Conservation (phyloP, 1,140 invertebrate genomes). For the Zaprionus lachaisei region DNA sequence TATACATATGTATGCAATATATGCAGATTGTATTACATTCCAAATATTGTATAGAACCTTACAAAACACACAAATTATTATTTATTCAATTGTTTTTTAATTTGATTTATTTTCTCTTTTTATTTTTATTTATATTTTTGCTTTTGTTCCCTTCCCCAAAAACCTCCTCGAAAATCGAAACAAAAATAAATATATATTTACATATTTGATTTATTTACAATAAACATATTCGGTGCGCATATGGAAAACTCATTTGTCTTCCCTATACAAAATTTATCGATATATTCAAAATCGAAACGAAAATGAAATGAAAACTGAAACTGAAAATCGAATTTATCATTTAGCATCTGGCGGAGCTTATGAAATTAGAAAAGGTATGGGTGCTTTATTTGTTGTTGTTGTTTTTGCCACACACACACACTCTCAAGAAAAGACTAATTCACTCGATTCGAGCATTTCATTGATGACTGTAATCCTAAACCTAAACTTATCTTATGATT, state of each 20-base stretch:
- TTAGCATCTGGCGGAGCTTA: slow-evolving; percentile 83
- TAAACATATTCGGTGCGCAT: slow-evolving; percentile 65
- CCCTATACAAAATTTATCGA: slow-evolving; percentile 48
- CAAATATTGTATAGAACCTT: slow-evolving; percentile 30
- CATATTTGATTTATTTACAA: slow-evolving; percentile 27
- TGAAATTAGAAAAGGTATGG: slow-evolving; percentile 84
- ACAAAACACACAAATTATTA: slow-evolving; percentile 16
- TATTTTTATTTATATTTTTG: slow-evolving; percentile 25
- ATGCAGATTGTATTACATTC: slow-evolving; percentile 3
- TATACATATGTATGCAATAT: slow-evolving; percentile 3
- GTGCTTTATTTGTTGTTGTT: slow-evolving; percentile 83
- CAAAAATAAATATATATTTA: slow-evolving; percentile 36
- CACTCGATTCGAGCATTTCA: slow-evolving; percentile 54
- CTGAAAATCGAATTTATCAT: slow-evolving; percentile 60
- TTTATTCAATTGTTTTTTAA: slow-evolving; percentile 35
- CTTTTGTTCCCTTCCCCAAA: slow-evolving; percentile 31
- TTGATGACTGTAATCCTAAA: slow-evolving; percentile 38
- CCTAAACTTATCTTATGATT: slow-evolving; percentile 47
- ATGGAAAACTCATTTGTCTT: slow-evolving; percentile 63
- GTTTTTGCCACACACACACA: slow-evolving; percentile 49
- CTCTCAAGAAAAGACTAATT: slow-evolving; percentile 37
- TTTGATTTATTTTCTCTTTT: slow-evolving; percentile 36
- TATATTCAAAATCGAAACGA: slow-evolving; percentile 17
- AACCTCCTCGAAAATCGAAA: slow-evolving; percentile 5
- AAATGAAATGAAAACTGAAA: slow-evolving; percentile 27